phyloP scores from a whole-genome alignment of 1,140 invertebrate species.

The Penaeus chinensis region DNA sequence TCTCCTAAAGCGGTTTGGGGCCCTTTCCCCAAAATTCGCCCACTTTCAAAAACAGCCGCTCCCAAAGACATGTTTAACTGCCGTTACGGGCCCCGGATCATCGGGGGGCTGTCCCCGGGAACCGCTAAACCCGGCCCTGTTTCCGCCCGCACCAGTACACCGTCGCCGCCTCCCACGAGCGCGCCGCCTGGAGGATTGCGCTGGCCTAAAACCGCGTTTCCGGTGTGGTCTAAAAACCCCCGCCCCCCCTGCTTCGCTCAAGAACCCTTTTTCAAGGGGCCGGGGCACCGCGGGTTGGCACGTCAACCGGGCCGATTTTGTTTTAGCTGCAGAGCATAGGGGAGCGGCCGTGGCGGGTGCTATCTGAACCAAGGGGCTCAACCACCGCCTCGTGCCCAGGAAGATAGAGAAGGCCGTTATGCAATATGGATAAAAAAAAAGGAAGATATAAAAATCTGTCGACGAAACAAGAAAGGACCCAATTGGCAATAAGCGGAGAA shows the following conservation, averaged over 20 bases:
- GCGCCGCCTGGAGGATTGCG: constrained; percentile 8
- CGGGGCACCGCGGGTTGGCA: constrained; percentile 27
- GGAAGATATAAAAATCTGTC: too few relatives aligned
- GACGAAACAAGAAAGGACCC: too few relatives aligned
- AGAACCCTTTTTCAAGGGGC: background rate
- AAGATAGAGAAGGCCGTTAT: too few relatives aligned
- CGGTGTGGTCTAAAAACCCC: constrained; percentile 51
- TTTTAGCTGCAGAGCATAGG: background rate
- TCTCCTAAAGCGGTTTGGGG: constrained; percentile 15
- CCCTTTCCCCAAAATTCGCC: constrained; percentile 53
- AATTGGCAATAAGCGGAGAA: too few relatives aligned
- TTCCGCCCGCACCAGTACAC: constrained; percentile 15
- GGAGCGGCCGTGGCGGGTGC: too few relatives aligned
- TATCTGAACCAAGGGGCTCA: too few relatives aligned
- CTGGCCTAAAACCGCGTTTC: constrained; percentile 30
- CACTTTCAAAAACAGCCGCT: constrained; percentile 45
- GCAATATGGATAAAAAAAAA: too few relatives aligned
- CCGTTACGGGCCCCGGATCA: constrained; percentile 47
- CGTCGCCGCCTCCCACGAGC: background rate
- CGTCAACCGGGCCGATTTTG: constrained; percentile 16
- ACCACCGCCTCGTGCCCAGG: too few relatives aligned
- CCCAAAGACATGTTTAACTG: constrained; percentile 56
- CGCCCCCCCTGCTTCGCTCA: constrained; percentile 43
- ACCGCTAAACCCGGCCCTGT: constrained; percentile 25
- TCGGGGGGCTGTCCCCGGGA: constrained; percentile 39